Conservation (phyloP, 2,113 vertebrate species). For the Acrocephalus arundinaceus region DNA sequence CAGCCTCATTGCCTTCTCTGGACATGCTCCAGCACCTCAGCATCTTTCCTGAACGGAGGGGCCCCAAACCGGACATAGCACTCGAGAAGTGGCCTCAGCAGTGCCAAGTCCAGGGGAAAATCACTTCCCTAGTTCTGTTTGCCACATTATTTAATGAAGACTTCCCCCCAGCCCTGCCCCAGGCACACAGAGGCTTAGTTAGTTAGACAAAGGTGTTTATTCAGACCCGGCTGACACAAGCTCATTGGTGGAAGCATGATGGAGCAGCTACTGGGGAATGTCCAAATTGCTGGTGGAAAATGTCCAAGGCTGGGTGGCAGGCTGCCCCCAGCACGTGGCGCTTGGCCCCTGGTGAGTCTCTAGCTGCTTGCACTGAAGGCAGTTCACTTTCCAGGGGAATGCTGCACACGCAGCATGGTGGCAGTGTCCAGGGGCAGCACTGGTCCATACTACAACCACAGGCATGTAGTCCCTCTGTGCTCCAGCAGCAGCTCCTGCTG, state of each 20-base stretch:
- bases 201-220: neutral
- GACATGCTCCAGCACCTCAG: neutral
- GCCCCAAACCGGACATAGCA: neutral
- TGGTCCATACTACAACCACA: neutral
- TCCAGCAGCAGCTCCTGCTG: neutral
- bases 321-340: neutral
- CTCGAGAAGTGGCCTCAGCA: neutral
- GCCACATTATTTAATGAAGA: neutral
- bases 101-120: neutral
- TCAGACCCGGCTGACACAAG: neutral
- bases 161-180: accelerated
- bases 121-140: neutral
- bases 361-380: neutral
- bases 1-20: neutral
- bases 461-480: neutral
- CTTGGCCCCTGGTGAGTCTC: no score
- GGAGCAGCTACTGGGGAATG: neutral
- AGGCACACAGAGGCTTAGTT: neutral
- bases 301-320: neutral
- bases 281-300: neutral
- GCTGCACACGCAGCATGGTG: accelerated
- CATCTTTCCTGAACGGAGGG: neutral
- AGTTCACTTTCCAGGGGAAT: neutral
- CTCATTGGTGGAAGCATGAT: neutral
- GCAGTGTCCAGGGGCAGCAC: neutral